These are phyloP conservation scores for Dicaeum eximium DNA, from an alignment of 2,113 vertebrate species.

Conservation along the genomic window DNA sequence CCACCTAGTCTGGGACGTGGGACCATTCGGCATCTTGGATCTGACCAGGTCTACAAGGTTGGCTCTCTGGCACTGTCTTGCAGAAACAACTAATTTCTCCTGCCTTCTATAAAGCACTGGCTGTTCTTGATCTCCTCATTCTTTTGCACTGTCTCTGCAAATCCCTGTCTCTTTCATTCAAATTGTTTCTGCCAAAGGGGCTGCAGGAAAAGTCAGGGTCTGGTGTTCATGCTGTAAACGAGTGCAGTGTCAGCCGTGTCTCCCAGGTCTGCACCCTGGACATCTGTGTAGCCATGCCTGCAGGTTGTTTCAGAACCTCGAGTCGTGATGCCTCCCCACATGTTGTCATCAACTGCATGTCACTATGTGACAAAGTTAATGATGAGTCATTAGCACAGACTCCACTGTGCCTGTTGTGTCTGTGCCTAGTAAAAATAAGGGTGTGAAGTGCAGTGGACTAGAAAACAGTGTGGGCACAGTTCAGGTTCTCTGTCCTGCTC, in stretches of 20 bases:
- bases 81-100: background rate
- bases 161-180: background rate
- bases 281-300: background rate
- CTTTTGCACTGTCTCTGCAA: background rate
- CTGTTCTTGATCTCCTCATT: background rate
- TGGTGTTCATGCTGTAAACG: background rate
- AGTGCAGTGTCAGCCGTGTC: background rate
- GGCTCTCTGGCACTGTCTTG: background rate
- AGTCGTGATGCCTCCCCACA: accelerated
- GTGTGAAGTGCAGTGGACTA: background rate
- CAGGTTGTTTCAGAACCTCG: background rate
- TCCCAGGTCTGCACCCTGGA: background rate
- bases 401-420: background rate
- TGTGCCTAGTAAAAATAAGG: background rate
- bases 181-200: background rate
- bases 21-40: slow-evolving; percentile 52
- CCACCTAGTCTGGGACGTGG: slow-evolving; percentile 46
- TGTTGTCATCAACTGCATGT: background rate
- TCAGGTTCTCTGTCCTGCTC: background rate
- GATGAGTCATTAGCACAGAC: background rate
- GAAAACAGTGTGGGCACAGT: background rate
- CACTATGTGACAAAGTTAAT: background rate
- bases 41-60: slow-evolving; percentile 70
- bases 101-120: background rate
- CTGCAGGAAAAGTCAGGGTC: background rate